These are phyloP conservation scores for Chlorodrepanis virens DNA, from an alignment of 2,113 vertebrate genomes.

Conservation along the genomic window DNA sequence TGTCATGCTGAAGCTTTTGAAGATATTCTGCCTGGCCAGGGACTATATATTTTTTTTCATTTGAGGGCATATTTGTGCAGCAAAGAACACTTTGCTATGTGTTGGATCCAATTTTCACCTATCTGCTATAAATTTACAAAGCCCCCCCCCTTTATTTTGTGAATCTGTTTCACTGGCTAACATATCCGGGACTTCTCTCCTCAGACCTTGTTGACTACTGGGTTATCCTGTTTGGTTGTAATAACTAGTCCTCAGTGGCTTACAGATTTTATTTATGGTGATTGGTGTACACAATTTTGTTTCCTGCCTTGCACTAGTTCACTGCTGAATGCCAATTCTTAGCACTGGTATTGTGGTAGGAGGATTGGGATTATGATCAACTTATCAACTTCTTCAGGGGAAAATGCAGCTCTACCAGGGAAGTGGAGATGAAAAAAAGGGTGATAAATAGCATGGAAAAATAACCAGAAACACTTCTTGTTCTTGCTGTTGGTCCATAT, in stretches of 20 bases:
- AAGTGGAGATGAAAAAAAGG: neutral
- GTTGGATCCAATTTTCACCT: neutral
- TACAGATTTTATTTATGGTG: neutral
- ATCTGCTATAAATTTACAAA: neutral
- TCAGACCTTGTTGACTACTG: neutral
- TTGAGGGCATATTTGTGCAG: neutral
- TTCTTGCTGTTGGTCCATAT: neutral
- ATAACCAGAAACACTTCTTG: neutral
- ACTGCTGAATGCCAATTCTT: neutral
- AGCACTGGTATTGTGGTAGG: neutral
- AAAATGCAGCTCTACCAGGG: neutral
- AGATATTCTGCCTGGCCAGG: neutral
- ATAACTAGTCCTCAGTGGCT: neutral
- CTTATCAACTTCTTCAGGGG: neutral
- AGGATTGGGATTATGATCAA: neutral
- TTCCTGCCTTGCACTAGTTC: neutral
- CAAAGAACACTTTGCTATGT: neutral
- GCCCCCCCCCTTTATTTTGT: neutral
- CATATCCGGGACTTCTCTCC: neutral
- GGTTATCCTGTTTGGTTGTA: neutral
- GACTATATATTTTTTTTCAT: neutral
- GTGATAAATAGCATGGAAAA: neutral
- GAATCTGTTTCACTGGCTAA: neutral
- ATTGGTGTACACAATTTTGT: neutral
- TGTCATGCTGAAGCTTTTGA: neutral